These are phyloP conservation scores for Ammodytes marinus DNA, from an alignment of 2,113 vertebrate species.

Conservation along the genomic window DNA sequence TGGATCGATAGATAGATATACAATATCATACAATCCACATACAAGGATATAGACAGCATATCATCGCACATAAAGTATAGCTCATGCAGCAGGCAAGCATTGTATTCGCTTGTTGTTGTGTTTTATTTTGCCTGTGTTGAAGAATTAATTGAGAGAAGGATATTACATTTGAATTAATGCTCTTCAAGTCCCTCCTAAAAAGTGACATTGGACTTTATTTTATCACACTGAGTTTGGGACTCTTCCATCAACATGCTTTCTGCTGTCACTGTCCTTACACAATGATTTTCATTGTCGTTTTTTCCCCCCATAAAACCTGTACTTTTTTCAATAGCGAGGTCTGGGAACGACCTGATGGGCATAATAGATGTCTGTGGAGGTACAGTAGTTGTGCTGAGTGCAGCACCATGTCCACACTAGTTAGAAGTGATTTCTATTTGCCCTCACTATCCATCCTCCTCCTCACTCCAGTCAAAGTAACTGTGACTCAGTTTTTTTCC, in stretches of 20 bases:
- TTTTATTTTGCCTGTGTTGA: too few relatives aligned
- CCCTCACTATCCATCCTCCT: conserved; percentile 1
- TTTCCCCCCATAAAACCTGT: conserved; percentile 31
- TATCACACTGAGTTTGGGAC: neutral
- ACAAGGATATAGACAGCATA: too few relatives aligned
- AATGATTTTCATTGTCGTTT: conserved; percentile 41
- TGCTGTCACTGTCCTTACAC: conserved; percentile 3
- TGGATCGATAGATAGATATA: too few relatives aligned
- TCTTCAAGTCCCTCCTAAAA: neutral
- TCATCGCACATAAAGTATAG: too few relatives aligned
- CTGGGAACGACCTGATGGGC: conserved; percentile 40
- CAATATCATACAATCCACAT: too few relatives aligned
- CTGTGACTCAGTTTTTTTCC: neutral
- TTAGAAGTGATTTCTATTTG: conserved; percentile 51
- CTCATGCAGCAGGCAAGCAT: neutral
- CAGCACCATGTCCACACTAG: conserved; percentile 62
- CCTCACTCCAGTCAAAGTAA: conserved; percentile 26
- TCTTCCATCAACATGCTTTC: conserved; percentile 31
- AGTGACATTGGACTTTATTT: neutral
- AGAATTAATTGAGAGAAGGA: neutral
- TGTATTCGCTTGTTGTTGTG: neutral
- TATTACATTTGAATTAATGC: neutral
- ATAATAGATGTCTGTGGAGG: conserved; percentile 51
- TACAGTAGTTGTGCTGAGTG: conserved; percentile 58
- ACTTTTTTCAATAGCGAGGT: conserved; percentile 28